A percentile compares a stretch with the other conserved stretches of the same genome.
Conservation (phyloP, 2,888 invertebrate species). For the Protula sp. region DNA sequence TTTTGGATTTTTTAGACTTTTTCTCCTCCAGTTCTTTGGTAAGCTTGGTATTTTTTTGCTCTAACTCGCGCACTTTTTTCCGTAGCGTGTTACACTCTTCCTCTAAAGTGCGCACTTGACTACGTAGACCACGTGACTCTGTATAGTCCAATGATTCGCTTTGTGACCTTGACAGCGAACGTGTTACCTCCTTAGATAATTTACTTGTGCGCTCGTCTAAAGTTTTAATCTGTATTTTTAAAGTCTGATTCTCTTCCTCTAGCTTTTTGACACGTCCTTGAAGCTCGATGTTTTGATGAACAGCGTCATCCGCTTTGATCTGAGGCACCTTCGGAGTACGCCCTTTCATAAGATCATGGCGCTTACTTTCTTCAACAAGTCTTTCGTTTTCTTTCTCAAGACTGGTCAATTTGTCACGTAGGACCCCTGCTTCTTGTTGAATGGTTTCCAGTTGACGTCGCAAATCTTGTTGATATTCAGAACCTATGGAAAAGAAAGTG, state of each 20-base stretch:
- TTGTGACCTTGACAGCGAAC: conserved; percentile 58
- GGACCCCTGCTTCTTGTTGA: conserved; percentile 69
- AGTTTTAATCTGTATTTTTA: conserved; percentile 23
- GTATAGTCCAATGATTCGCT: conserved; percentile 24
- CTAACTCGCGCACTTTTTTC: conserved; percentile 60
- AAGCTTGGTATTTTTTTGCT: conserved; percentile 56
- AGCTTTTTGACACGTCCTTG: conserved; percentile 62
- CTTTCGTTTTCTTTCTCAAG: conserved; percentile 74
- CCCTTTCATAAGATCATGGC: conserved; percentile 60
- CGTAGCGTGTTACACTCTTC: conserved; percentile 69
- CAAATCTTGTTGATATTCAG: conserved; percentile 58
- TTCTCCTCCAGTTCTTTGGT: conserved; percentile 6
- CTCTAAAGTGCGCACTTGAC: conserved; percentile 70
- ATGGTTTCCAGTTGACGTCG: conserved; percentile 71
- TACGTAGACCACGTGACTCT: background rate
- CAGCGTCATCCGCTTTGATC: conserved; percentile 29
- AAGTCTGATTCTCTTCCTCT: conserved; percentile 55
- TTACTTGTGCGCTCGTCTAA: conserved; percentile 26
- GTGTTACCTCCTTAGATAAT: conserved; percentile 23
- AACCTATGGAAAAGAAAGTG: too few species aligned
- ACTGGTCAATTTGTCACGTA: conserved; percentile 60
- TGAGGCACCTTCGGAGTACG: conserved; percentile 20
- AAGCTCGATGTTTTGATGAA: conserved; percentile 55
- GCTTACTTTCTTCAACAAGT: conserved; percentile 68
- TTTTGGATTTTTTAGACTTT: conserved; percentile 10